phyloP scores from a whole-genome alignment of 2,113 vertebrate species.

The Aspidoscelis tigris region DNA sequence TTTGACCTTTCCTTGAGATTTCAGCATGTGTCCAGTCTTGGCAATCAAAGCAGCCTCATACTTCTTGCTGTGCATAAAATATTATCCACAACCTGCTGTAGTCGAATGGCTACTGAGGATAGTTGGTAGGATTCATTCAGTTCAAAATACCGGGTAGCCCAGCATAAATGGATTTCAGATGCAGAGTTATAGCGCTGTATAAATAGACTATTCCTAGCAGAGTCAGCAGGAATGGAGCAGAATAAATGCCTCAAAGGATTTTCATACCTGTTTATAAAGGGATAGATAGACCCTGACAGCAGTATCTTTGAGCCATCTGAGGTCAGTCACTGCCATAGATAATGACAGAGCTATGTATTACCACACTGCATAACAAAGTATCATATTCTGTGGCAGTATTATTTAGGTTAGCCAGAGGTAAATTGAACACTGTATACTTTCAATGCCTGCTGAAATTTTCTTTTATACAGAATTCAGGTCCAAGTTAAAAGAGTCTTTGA shows the following conservation, averaged over 20 bases:
- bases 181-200: neutral
- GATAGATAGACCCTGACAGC: neutral
- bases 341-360: no score
- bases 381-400: neutral
- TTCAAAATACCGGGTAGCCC: neutral
- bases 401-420: no score
- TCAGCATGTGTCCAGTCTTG: neutral
- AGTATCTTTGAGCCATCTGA: neutral
- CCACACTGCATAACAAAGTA: neutral
- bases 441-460: neutral
- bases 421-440: neutral
- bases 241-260: neutral
- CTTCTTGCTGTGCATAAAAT: neutral
- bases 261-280: neutral
- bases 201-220: neutral
- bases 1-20: slow-evolving; percentile 18
- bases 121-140: neutral
- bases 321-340: neutral
- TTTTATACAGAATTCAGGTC: neutral
- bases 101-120: neutral
- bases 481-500: neutral
- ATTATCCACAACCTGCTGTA: neutral
- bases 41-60: neutral
- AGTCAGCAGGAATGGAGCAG: neutral
- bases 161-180: neutral